These are phyloP conservation scores for Xestia ashworthii DNA, from an alignment of 2,888 invertebrate species.

Conservation along the genomic window DNA sequence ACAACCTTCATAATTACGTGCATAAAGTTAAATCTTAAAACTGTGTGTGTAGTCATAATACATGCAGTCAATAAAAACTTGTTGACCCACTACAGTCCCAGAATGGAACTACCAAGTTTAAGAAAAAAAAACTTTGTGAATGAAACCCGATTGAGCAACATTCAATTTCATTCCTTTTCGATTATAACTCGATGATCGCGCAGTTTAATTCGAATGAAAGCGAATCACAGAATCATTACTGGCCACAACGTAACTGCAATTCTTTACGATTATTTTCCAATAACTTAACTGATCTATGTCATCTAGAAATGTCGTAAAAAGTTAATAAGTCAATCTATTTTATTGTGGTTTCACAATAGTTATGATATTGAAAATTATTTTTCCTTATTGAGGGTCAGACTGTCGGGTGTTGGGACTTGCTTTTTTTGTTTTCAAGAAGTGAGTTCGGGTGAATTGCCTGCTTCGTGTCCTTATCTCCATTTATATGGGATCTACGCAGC, in stretches of 20 bases:
- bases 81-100: constrained; percentile 54
- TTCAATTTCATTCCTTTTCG: constrained; percentile 45
- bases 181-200: constrained; percentile 50
- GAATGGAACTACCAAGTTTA: constrained; percentile 39
- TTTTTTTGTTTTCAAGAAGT: not conserved
- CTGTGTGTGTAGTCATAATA: not conserved
- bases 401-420: not conserved
- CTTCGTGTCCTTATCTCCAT: not conserved
- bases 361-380: not conserved
- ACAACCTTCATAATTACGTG: not conserved
- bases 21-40: constrained; percentile 4
- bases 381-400: not conserved
- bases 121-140: constrained; percentile 50
- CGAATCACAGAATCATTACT: constrained; percentile 54
- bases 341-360: constrained; percentile 16
- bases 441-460: not conserved
- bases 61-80: constrained; percentile 46
- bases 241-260: constrained; percentile 32
- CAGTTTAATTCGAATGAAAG: constrained; percentile 54
- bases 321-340: constrained; percentile 25
- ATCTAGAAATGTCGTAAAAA: constrained; percentile 42
- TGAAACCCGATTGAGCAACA: constrained; percentile 41
- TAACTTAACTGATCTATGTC: constrained; percentile 36
- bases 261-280: constrained; percentile 51
- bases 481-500: not conserved